These are phyloP conservation scores for Polyodon spathula DNA, from an alignment of 2,113 vertebrate genomes.

Conservation along the genomic window DNA sequence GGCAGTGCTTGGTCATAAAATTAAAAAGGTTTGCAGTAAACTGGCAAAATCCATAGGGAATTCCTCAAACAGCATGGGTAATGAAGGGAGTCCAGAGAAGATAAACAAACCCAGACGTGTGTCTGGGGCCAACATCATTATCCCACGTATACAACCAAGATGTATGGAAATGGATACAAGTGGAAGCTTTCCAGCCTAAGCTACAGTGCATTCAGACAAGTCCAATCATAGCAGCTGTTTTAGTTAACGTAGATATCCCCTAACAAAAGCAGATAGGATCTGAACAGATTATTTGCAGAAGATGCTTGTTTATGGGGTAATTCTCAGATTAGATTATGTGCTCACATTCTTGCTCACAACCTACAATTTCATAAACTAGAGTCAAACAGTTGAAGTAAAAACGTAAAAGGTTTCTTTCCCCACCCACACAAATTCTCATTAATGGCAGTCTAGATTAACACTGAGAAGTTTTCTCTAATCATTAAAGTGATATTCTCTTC, in stretches of 20 bases:
- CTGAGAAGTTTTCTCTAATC: no score
- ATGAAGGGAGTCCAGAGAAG: slow-evolving; percentile 85
- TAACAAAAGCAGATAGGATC: slow-evolving; percentile 11
- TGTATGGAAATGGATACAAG: slow-evolving; percentile 47
- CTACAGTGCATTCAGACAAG: slow-evolving; percentile 11
- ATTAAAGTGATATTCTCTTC: no score
- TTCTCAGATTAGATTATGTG: no score
- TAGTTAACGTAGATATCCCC: slow-evolving; percentile 16
- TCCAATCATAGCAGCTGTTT: slow-evolving; percentile 26
- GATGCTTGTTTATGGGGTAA: no score
- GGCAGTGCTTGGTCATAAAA: slow-evolving; percentile 50
- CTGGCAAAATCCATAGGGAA: slow-evolving; percentile 65
- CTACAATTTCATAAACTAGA: no score
- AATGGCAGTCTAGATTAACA: no score
- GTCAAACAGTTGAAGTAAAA: no score
- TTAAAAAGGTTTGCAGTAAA: slow-evolving; percentile 66
- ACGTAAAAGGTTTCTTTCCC: no score
- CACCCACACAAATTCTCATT: no score
- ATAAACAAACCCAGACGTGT: slow-evolving; percentile 76
- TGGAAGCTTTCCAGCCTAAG: slow-evolving; percentile 21
- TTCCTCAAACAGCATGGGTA: slow-evolving; percentile 79
- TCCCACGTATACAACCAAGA: slow-evolving; percentile 62
- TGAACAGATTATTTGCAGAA: no score
- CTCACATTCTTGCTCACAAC: no score
- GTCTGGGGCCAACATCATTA: slow-evolving; percentile 73